phyloP scores from a whole-genome alignment of 2,888 invertebrate species.

The Anodontia alba region DNA sequence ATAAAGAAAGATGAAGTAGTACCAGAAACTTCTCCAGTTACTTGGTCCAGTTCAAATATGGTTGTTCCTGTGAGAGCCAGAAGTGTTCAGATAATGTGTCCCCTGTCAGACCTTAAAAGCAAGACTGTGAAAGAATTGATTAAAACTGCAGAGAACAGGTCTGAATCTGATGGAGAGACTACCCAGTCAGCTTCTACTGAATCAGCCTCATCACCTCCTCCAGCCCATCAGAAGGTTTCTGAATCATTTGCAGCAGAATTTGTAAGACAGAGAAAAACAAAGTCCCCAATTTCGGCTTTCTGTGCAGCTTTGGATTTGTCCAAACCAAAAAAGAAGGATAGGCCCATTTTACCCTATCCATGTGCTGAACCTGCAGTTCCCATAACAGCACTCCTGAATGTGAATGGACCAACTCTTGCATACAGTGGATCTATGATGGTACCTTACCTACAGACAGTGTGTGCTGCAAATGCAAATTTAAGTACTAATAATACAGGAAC shows the following conservation, averaged over 20 bases:
- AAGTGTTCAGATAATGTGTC: slow-evolving; percentile 23
- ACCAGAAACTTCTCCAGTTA: not conserved
- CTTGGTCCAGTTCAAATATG: not conserved
- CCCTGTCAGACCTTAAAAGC: slow-evolving; percentile 13
- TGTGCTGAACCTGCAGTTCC: slow-evolving; percentile 30
- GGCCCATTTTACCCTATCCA: not conserved
- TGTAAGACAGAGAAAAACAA: slow-evolving; percentile 16
- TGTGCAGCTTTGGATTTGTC: slow-evolving; percentile 39
- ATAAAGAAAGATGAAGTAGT: not conserved
- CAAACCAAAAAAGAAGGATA: slow-evolving; percentile 25
- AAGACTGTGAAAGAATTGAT: slow-evolving; percentile 31
- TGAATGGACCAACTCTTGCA: slow-evolving; percentile 30
- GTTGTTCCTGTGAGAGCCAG: slow-evolving; percentile 22
- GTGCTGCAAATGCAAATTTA: slow-evolving; percentile 32
- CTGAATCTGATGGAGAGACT: not conserved
- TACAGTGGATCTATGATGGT: slow-evolving; percentile 38
- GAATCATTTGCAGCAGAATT: slow-evolving; percentile 35
- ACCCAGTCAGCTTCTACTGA: not conserved
- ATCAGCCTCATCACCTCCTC: not conserved
- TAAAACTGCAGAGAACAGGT: slow-evolving; percentile 23
- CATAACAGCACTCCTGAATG: slow-evolving; percentile 23
- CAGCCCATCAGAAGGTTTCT: not conserved
- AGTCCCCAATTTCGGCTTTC: slow-evolving; percentile 28
- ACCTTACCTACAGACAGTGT: slow-evolving; percentile 40
- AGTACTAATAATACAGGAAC: not conserved